phyloP scores from a whole-genome alignment of 1,140 invertebrate genomes.

The Wasmannia auropunctata region DNA sequence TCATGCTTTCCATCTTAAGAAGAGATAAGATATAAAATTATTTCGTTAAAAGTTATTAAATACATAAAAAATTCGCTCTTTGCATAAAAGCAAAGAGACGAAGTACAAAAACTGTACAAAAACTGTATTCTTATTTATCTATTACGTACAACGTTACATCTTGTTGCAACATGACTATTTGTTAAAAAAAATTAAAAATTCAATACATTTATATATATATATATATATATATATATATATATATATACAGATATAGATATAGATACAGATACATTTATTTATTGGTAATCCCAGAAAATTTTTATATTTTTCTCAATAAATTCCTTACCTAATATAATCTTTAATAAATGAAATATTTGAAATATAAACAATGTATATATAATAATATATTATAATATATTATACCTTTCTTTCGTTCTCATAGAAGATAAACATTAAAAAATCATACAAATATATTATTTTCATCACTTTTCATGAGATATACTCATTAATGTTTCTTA shows the following conservation, averaged over 20 bases:
- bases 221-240: not conserved
- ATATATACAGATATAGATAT: no score
- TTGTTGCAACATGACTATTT: not conserved
- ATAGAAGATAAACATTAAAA: not conserved
- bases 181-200: conserved; percentile 9
- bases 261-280: no score
- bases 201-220: not conserved
- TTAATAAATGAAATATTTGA: not conserved
- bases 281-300: not conserved
- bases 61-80: conserved; percentile 35
- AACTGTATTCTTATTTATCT: conserved; percentile 2
- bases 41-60: conserved; percentile 35
- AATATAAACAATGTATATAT: not conserved
- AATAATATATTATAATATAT: conserved; percentile 39
- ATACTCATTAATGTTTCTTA: not conserved
- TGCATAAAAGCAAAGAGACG: conserved; percentile 43
- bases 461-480: conserved; percentile 13
- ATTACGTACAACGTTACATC: not conserved
- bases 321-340: not conserved
- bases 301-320: conserved; percentile 4
- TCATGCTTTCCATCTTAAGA: conserved; percentile 2
- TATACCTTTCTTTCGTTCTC: not conserved
- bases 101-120: conserved; percentile 36
- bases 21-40: conserved; percentile 17
- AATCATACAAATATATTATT: conserved; percentile 34